Base-by-base conservation (phyloP, 1,140 invertebrate species). In the Sminthurinus signatus region DNA sequence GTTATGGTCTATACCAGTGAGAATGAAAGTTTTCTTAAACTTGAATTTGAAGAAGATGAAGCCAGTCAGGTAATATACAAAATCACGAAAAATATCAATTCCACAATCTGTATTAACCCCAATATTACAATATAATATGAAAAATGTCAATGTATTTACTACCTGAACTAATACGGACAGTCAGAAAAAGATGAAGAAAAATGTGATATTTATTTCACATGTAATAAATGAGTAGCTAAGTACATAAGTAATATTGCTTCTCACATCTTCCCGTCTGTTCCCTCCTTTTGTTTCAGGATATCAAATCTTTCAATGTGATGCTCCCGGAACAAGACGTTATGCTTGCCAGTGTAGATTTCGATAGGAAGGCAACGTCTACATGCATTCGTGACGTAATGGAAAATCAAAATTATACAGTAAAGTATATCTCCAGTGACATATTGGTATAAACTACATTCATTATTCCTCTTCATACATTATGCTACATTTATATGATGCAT, bases 41-140 rank as follows among this genome's bases (percentile, higher is more conserved):
- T 56, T 21, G 54, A 56, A 23, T 56, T 56, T 39, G 54, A 56
- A 21, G 54, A 56, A 19, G 54, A 56, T 56, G 54, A 56, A 39
- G 23, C 29, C 27, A 56, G 54, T 56, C 54, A 56, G 28, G 54
- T 56, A 56, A 56, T 8, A 36, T 8, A 36, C 15, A 36, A n/a
- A n/a, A n/a, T n/a, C n/a, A n/a, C n/a, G n/a, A n/a, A n/a, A n/a
- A n/a, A n/a, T n/a, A n/a, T n/a, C n/a, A n/a, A n/a, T n/a, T n/a
- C n/a, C n/a, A n/a, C n/a, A n/a, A n/a, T n/a, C n/a, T n/a, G n/a
- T n/a, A n/a, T n/a, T n/a, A n/a, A n/a, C n/a, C n/a, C n/a, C n/a
- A n/a, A 36, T 36, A 36, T 36, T 36, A 15, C 32, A 15, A 8
- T 36, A 15, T 36, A 36, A 36, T 36, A 36, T 36, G n/a, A n/a